Percentiles rank a stretch among this genome's conserved stretches.
These are phyloP conservation scores for Pseudococcus jackbeardsleyi DNA, from an alignment of 2,888 invertebrate genomes.

Conservation along the genomic window DNA sequence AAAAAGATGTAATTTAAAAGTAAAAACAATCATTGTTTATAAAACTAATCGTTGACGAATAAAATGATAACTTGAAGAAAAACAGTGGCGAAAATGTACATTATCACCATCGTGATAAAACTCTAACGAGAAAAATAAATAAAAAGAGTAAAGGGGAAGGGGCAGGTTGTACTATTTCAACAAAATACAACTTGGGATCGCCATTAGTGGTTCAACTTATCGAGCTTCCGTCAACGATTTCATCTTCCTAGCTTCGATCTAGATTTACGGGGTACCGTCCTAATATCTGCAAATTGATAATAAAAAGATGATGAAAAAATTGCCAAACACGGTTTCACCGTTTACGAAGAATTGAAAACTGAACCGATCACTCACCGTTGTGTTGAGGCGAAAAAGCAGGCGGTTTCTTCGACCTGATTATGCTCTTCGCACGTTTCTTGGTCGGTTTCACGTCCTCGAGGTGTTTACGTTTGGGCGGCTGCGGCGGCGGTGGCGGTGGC, in stretches of 20 bases:
- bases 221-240: not conserved
- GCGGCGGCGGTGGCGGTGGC: not conserved
- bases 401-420: not conserved
- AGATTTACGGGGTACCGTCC: not conserved
- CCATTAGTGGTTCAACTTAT: not conserved
- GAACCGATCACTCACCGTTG: not conserved
- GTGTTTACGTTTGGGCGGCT: not conserved
- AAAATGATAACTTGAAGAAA: not conserved
- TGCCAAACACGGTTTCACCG: not conserved
- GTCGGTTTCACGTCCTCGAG: not conserved
- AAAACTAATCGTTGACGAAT: conserved; percentile 9
- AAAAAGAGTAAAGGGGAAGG: not conserved
- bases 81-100: not conserved
- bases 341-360: not conserved
- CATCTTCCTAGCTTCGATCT: not conserved
- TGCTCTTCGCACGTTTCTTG: not conserved
- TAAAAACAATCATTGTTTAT: conserved; percentile 33
- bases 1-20: conserved; percentile 22
- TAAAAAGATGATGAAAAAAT: not conserved
- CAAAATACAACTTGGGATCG: not conserved
- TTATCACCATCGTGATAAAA: not conserved
- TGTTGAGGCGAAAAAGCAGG: not conserved
- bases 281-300: conserved; percentile 31
- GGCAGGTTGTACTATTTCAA: not conserved
- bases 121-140: conserved; percentile 4